These are phyloP conservation scores for Lipotes vexillifer DNA, from an alignment of 2,113 vertebrate species.

Conservation along the genomic window DNA sequence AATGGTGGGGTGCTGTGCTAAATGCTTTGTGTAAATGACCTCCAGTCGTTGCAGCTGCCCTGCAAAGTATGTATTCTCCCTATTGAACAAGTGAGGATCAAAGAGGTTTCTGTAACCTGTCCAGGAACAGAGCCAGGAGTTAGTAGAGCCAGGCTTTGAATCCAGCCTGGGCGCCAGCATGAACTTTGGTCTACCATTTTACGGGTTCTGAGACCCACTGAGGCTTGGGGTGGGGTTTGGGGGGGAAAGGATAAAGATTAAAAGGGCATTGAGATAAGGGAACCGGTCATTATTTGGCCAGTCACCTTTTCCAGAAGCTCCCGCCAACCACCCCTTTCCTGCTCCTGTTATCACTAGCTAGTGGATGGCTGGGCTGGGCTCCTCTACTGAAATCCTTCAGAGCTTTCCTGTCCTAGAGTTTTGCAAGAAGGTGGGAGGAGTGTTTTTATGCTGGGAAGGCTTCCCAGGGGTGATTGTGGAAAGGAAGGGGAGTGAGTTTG, in stretches of 20 bases:
- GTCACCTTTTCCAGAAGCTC: slow-evolving; percentile 71
- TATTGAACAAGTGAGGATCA: background rate
- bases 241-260: background rate
- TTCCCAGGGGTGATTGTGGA: slow-evolving; percentile 66
- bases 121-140: background rate
- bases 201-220: slow-evolving; percentile 4
- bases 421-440: slow-evolving; percentile 54
- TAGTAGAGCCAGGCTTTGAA: background rate
- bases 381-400: slow-evolving; percentile 51
- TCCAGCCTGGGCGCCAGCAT: background rate
- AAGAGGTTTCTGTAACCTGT: background rate
- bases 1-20: background rate
- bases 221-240: background rate
- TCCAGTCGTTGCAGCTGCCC: background rate
- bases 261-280: slow-evolving; percentile 61
- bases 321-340: slow-evolving; percentile 64
- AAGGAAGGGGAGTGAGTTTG: slow-evolving; percentile 69
- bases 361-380: slow-evolving; percentile 27
- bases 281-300: slow-evolving; percentile 48
- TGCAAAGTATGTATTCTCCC: background rate
- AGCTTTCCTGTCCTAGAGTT: slow-evolving; percentile 59
- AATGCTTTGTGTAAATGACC: background rate
- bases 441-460: slow-evolving; percentile 57
- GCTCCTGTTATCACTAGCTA: slow-evolving; percentile 57
- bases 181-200: background rate